These are phyloP conservation scores for Labeo catla DNA, from an alignment of 2,113 vertebrate species.

Conservation along the genomic window DNA sequence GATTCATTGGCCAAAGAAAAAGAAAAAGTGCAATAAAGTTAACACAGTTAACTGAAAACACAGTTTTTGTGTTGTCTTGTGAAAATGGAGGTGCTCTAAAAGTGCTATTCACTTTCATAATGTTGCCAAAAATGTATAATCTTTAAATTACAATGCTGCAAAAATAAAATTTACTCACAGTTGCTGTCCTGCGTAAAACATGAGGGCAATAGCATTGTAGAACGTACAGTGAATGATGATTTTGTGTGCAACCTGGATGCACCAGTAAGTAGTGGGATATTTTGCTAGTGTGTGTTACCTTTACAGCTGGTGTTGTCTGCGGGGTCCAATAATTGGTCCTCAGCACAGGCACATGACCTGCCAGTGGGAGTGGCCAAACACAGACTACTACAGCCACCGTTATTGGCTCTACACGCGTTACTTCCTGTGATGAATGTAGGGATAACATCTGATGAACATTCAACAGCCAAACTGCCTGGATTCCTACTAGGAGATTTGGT, in stretches of 20 bases:
- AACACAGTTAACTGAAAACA: background rate
- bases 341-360: constrained; percentile 90
- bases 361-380: constrained; percentile 90
- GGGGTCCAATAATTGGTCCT: constrained; percentile 88
- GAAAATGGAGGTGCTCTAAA: background rate
- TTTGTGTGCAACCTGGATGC: background rate
- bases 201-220: background rate
- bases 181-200: too few species aligned
- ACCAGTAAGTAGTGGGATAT: background rate
- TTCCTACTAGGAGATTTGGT: background rate
- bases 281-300: constrained; percentile 73
- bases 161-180: background rate
- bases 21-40: background rate
- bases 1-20: background rate
- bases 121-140: background rate
- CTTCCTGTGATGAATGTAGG: constrained; percentile 73
- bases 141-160: too few species aligned
- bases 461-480: background rate
- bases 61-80: too few species aligned
- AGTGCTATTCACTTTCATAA: background rate
- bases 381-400: constrained; percentile 93
- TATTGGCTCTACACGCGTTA: constrained; percentile 90
- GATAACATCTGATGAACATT: background rate
- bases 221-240: background rate
- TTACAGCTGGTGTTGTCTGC: constrained; percentile 86